Evolutionary conservation across 1,140 invertebrate genomes (phyloP), one percentile per base, ranked within the genome.

Genomic region (Penaeus indicus): DNA sequence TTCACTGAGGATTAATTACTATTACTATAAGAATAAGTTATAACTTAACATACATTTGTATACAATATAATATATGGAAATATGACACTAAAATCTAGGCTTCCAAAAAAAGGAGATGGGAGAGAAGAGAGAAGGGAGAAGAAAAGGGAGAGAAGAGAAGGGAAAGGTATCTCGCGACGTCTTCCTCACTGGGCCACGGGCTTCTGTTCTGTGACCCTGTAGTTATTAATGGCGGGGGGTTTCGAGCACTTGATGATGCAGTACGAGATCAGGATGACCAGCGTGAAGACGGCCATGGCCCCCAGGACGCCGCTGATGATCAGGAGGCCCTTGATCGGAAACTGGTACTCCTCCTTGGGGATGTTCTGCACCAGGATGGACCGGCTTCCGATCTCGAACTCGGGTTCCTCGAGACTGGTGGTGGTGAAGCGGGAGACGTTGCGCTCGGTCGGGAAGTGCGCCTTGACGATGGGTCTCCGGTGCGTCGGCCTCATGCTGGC

Each of bases 211-310:
- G 85, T 84, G 5, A 90, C 89, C 84, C 87, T 85, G 47, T 90
- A 90, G 62, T 90, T 90, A 47, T 90, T 90, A n/a, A 90, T 75
- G 47, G 85, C 86, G 22, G 89, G 89, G 47, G 87, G 83, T 79
- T 86, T 90, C 7, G 89, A 84, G 22, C 89, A 90, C 67, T 90
- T 90, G 32, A 90, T 86, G 27, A 90, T 81, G 60, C 85, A 63
- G 61, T 90, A 90, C 19, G 89, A 86, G 47, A 90, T 90, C 16
- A 90, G 81, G 13, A 90, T 85, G 25, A 90, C 85, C 1, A 90
- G 60, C 7, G 89, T 90, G 63, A 90, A 90, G 27, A 90, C 89
- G 13, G 89, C 89, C 62, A 90, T 77, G 11, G 85, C 86, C 8
- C 89, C 89, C 89, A 90, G 84, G 27, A 90, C 60, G 11, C 85